A percentile compares a stretch with the other conserved stretches of the same genome.
Conservation (phyloP, 2,888 invertebrate species). For the Agonopterix arenella region DNA sequence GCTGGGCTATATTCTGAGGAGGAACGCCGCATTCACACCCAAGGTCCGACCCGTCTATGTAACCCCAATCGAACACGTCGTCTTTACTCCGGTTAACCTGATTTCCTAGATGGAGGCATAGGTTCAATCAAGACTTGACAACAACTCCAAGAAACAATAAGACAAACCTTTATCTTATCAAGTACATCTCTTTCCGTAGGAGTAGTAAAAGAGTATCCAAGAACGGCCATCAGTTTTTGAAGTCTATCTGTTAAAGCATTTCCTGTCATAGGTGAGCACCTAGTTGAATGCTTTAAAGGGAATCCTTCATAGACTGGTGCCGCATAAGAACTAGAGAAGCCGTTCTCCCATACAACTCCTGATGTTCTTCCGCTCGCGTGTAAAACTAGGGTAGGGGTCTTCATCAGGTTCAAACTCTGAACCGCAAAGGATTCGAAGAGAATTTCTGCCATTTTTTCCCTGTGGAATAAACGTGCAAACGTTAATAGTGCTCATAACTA, state of each 20-base stretch:
- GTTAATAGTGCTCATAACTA: too few relatives aligned
- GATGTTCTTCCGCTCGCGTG: conserved; percentile 71
- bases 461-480: conserved; percentile 22
- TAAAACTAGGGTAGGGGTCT: conserved; percentile 59
- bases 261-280: conserved; percentile 90
- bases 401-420: conserved; percentile 61
- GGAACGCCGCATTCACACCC: too few relatives aligned
- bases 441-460: conserved; percentile 79
- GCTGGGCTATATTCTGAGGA: too few relatives aligned
- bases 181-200: conserved; percentile 92
- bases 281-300: conserved; percentile 88
- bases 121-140: too few relatives aligned
- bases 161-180: conserved; percentile 89
- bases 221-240: conserved; percentile 88
- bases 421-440: conserved; percentile 78
- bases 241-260: conserved; percentile 87
- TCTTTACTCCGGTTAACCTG: too few relatives aligned
- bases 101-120: too few relatives aligned
- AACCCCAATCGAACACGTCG: too few relatives aligned
- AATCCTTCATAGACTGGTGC: conserved; percentile 80
- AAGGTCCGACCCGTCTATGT: too few relatives aligned
- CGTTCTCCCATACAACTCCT: conserved; percentile 71
- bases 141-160: too few relatives aligned
- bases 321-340: conserved; percentile 61
- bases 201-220: conserved; percentile 93